Base-by-base conservation (phyloP, 2,888 invertebrate species). In the Drosophila kanekoi region DNA sequence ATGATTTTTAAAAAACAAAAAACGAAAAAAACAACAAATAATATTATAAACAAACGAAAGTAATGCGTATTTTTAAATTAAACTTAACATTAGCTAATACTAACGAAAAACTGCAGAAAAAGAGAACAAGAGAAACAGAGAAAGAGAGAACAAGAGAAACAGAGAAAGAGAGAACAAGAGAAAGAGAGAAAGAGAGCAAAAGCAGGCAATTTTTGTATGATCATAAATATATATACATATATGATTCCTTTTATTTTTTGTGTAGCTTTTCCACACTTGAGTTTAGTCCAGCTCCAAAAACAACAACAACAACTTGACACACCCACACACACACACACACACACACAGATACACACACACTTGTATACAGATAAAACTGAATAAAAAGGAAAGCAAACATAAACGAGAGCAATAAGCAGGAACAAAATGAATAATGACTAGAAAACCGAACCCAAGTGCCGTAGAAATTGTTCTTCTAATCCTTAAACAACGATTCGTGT, bases 61-160 rank as follows among this genome's bases (percentile, higher is more conserved):
- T 57, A 68, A 65, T 63, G 48, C 53, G 57, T 77, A 76, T 41
- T 67, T 68, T 70, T 65, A 65, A 78, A 56, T 52, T 69, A 64
- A 35, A 62, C 54, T 67, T 66, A 81, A 65, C 58, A 47, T 69
- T 81, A 63, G 56, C 54, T 60, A 60, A 58, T 66, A 86, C 84
- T 83, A 81, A 81, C 63, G 37, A 48, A 54, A 57, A 41, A 40
- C 40, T 52, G 37, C 43, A 62, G 20, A 62, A 49, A 57, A 13
- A 38, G 32, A 48, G 49, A 56, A 56, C 35, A 35, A 9, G 14
- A n/a, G 20, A 14, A 38, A 14, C 33, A 37, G 52, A 62, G 20
- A 62, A 49, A 57, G 13, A 38, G 32, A 48, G 49, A 56, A 56
- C 35, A 35, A 9, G 14, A n/a, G 20, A 14, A 38, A 14, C 33